Evolutionary conservation across 2,797 vertebrate genomes (phyloP).

Genomic region (Coregonus sp.): DNA sequence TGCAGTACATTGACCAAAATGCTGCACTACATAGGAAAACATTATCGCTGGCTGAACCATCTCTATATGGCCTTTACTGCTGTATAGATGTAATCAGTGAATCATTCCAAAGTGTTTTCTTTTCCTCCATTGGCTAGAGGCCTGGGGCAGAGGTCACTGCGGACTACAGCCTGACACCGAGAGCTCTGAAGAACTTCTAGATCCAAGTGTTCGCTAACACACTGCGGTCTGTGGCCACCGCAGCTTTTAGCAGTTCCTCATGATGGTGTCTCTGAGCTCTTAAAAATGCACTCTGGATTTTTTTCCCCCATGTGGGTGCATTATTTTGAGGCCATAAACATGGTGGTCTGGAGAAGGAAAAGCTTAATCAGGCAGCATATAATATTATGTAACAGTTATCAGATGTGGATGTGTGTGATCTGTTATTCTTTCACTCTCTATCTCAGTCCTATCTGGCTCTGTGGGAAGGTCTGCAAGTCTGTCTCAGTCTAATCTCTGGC

Average conservation of each 20-base stretch:
- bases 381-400: no score
- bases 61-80: background rate
- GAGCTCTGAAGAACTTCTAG: no score
- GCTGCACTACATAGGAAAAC: background rate
- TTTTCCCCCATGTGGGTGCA: no score
- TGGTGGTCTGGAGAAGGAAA: background rate
- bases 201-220: background rate
- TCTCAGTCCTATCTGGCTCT: no score
- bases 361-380: background rate
- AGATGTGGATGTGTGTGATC: background rate
- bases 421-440: background rate
- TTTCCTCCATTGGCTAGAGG: background rate
- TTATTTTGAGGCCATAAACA: background rate
- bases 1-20: background rate
- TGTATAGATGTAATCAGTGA: background rate
- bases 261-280: no score
- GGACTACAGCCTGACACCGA: background rate
- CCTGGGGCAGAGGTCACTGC: no score
- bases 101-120: background rate
- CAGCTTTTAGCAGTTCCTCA: no score
- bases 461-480: no score
- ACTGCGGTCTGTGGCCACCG: no score
- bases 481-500: no score
- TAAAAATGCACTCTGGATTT: no score
- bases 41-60: background rate